Base-by-base conservation (phyloP, 2,888 invertebrate species). In the Ophonus ardosiacus region DNA sequence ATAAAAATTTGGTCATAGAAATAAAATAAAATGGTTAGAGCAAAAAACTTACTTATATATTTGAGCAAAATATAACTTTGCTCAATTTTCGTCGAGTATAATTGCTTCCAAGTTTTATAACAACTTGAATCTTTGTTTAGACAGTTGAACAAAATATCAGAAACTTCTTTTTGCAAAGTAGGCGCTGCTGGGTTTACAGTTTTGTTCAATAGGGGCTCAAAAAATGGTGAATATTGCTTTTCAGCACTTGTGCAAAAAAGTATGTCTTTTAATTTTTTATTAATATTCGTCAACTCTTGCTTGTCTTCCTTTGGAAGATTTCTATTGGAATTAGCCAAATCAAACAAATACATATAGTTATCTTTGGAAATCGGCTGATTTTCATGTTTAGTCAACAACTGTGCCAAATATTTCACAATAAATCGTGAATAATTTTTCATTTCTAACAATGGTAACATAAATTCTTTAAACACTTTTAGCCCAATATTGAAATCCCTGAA, bases 401-500 rank as follows among this genome's bases (percentile, higher is more conserved):
- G 92, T 7, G 93, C 91, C 81, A 96, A 92, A 89, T 96, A 95
- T 78, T 92, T 92, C 6, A 93, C 90, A 43, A 95, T 92, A 90
- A 94, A 95, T 87, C 93, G 94, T 0, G 94, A 92, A 88, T 96
- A 96, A 89, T 93, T 94, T 89, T 95, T 95, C 90, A 95, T 91
- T 87, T 96, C 96, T 65, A 96, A 91, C 88, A 96, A 91, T 0
- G 96, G 95, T 57, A 95, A 91, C 93, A 96, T 96, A 0, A 96
- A 91, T 86, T 96, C 95, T 90, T 95, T 94, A 95, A 96, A 96
- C 13, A 94, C 95, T 92, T 94, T 94, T 71, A 96, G 91, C 24
- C 96, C 96, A 86, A 94, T 93, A 80, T 92, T 90, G 74, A 96
- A 92, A 89, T 96, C 93, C 86, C 91, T 93, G 79, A 92, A 91